phyloP scores from a whole-genome alignment of 2,113 vertebrate genomes.

The Columbina picui region DNA sequence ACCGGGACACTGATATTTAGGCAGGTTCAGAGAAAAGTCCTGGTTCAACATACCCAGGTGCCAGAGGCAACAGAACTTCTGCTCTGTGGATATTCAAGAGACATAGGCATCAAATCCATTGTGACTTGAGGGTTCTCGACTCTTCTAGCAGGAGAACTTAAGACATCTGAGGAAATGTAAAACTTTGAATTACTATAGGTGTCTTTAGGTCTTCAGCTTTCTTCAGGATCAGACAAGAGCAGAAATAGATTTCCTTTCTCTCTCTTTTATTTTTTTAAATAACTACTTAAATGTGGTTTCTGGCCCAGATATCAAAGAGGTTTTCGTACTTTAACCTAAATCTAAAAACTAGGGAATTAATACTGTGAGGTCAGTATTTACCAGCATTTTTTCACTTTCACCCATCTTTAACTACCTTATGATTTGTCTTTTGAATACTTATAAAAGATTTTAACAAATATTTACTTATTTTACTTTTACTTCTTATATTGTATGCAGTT shows the following conservation, averaged over 20 bases:
- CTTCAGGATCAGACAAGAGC: background rate
- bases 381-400: background rate
- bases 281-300: background rate
- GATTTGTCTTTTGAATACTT: background rate
- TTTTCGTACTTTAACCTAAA: background rate
- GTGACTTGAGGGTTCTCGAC: background rate
- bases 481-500: background rate
- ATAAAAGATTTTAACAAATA: background rate
- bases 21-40: background rate
- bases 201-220: background rate
- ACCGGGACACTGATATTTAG: background rate
- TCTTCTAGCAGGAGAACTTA: background rate
- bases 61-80: background rate
- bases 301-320: background rate
- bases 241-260: fast-evolving
- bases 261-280: background rate
- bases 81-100: background rate
- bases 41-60: fast-evolving
- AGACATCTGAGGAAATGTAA: background rate
- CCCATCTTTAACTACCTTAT: background rate
- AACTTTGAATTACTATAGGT: background rate
- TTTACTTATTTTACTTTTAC: background rate
- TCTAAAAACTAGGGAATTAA: background rate
- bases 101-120: background rate
- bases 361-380: background rate